These are phyloP conservation scores for Mnemiopsis leidyi DNA, from an alignment of 37 sponge, comb jelly and placozoan genomes.

Conservation along the genomic window DNA sequence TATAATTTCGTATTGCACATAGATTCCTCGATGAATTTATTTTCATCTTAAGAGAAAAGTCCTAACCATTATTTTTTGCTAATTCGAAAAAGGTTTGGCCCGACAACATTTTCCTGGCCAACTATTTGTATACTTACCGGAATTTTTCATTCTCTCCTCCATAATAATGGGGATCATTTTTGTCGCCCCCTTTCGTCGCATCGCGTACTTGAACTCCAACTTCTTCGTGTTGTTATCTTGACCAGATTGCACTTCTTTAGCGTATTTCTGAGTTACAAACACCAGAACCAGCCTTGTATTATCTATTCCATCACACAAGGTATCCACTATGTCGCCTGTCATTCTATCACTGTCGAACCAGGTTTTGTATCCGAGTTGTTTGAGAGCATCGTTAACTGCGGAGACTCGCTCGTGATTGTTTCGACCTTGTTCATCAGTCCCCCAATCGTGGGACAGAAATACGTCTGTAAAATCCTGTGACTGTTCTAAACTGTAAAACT, in stretches of 20 bases:
- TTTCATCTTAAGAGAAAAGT: too few relatives aligned
- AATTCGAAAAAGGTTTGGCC: too few relatives aligned
- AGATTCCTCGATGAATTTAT: too few relatives aligned
- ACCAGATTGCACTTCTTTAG: not conserved
- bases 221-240: not conserved
- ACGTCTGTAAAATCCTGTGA: too few relatives aligned
- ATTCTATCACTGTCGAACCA: not conserved
- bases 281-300: not conserved
- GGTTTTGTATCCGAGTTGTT: not conserved
- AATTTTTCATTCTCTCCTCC: not conserved
- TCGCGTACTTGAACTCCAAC: not conserved
- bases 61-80: too few relatives aligned
- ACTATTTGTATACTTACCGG: too few relatives aligned
- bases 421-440: not conserved
- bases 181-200: not conserved
- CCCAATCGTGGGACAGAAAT: slow-evolving; percentile 31
- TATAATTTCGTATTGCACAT: too few relatives aligned
- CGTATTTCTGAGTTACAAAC: not conserved
- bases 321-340: not conserved
- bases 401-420: not conserved
- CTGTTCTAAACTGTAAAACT: too few relatives aligned
- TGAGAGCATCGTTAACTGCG: not conserved
- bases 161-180: not conserved
- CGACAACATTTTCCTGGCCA: too few relatives aligned
- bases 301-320: not conserved